A percentile compares a stretch with the other conserved stretches of the same genome.
Evolutionary conservation across 2,113 vertebrate genomes (phyloP).

Genomic region (Eudyptes chrysolophus): DNA sequence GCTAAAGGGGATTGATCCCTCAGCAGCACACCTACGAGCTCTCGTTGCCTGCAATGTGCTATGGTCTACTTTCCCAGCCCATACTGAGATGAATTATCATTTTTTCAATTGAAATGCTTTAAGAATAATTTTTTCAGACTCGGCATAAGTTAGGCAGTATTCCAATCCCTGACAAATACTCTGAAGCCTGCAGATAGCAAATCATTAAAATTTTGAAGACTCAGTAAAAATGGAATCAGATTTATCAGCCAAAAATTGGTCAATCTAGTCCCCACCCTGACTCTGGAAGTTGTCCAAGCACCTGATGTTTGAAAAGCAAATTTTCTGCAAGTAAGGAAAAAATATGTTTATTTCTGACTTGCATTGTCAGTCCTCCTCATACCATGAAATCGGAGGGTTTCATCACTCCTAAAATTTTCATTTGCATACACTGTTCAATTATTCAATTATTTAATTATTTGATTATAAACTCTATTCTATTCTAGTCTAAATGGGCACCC

Average conservation of each 20-base stretch:
- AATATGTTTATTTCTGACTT: background rate
- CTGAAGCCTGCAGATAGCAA: constrained; percentile 33
- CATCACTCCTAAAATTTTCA: background rate
- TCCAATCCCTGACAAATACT: constrained; percentile 8
- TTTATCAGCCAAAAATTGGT: constrained; percentile 41
- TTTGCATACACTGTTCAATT: background rate
- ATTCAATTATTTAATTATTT: background rate
- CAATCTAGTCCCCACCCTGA: constrained; percentile 16
- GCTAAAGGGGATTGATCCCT: background rate
- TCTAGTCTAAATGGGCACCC: background rate
- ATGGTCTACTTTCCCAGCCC: background rate
- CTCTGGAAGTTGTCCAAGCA: constrained; percentile 50
- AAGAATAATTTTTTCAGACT: background rate
- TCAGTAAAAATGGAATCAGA: constrained; percentile 28
- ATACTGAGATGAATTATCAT: background rate
- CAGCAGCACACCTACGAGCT: background rate
- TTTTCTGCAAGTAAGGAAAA: constrained; percentile 31
- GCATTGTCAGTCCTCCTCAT: background rate
- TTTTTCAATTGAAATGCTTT: constrained; percentile 18
- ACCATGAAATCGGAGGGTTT: background rate
- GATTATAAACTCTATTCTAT: background rate
- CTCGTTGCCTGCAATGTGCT: background rate
- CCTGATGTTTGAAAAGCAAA: constrained; percentile 34
- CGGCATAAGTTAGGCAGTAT: background rate
- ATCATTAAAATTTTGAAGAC: constrained; percentile 51